Conservation (phyloP, 1,140 invertebrate genomes). For the Melipona quadrifasciata region DNA sequence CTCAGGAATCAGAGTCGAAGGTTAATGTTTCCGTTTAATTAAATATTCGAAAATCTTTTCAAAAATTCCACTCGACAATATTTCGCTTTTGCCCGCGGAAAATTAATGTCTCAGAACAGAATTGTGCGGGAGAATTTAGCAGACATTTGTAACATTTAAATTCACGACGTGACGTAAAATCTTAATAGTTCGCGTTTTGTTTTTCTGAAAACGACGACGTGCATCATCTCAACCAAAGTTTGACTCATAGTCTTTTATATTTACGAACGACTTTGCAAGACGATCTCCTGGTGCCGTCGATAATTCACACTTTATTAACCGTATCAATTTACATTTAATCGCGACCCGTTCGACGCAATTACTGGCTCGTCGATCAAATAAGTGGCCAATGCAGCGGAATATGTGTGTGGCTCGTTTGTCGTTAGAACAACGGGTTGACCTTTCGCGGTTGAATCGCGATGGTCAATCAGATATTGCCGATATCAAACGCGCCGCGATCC, state of each 20-base stretch:
- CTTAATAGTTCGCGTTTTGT: no score
- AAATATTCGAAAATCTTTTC: neutral
- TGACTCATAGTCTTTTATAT: no score
- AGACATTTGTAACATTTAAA: no score
- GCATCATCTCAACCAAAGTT: no score
- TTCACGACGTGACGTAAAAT: no score
- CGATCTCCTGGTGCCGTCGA: no score
- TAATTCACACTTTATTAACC: neutral
- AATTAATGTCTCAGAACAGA: neutral
- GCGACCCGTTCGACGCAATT: no score
- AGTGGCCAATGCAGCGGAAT: neutral
- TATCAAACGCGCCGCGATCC: neutral
- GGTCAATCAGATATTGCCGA: neutral
- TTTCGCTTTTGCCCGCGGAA: no score
- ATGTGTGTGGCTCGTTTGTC: neutral
- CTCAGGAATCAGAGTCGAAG: no score
- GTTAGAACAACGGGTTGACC: constrained; percentile 29
- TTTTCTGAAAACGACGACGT: no score
- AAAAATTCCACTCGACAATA: neutral
- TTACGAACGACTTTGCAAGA: neutral
- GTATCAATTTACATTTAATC: neutral
- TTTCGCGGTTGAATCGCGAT: constrained; percentile 11
- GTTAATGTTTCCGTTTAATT: no score
- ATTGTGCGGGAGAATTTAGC: no score
- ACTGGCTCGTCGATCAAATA: constrained; percentile 9